These are phyloP conservation scores for Stylophora pistillata DNA, from an alignment of 64 coral and sea anemone genomes.

Conservation along the genomic window DNA sequence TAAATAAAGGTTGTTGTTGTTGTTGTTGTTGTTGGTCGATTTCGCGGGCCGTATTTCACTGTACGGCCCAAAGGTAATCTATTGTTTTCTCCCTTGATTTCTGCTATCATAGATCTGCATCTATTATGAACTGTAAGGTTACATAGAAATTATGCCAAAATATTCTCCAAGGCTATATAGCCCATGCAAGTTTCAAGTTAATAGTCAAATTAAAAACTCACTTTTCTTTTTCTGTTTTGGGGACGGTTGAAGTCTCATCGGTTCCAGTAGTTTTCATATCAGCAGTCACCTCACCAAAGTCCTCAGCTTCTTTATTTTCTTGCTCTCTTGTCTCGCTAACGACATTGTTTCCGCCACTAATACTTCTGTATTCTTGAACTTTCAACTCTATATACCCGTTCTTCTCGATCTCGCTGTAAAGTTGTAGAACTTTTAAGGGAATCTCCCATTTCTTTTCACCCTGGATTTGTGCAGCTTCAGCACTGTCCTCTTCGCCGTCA, in stretches of 20 bases:
- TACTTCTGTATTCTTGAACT: constrained; percentile 56
- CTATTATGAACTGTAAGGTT: no score
- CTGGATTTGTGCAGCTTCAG: not conserved
- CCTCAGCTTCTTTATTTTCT: not conserved
- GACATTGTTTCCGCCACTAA: not conserved
- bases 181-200: no score
- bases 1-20: no score
- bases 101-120: no score
- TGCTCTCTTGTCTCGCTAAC: not conserved
- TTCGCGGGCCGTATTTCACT: no score
- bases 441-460: constrained; percentile 2
- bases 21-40: no score
- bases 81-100: no score
- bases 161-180: no score
- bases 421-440: constrained; percentile 41
- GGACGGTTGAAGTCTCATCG: not conserved
- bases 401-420: constrained; percentile 58
- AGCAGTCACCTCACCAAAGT: not conserved
- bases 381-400: constrained; percentile 50
- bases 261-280: not conserved
- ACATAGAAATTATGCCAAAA: no score
- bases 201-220: not conserved
- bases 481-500: constrained; percentile 48
- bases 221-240: not conserved
- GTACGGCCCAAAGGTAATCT: no score